Base-by-base conservation (phyloP, 2,888 invertebrate genomes). In the Sepioteuthis lessoniana region DNA sequence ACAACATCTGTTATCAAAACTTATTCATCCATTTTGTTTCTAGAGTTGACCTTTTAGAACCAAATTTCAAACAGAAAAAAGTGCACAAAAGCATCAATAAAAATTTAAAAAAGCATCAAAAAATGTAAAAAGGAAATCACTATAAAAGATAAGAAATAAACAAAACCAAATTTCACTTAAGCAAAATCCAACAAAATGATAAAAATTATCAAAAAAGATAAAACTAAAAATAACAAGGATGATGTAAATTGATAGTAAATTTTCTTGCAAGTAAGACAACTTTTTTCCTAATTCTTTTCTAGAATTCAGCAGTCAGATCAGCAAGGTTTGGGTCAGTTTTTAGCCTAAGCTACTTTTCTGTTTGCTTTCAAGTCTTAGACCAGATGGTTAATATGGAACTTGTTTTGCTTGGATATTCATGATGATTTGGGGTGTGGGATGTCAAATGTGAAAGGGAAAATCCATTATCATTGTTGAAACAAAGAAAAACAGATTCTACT, bases 331-430 rank as follows among this genome's bases (percentile, higher is more conserved):
- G n/a, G 31, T 76, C 76, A 76, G n/a, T 76, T 76, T 76, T 76
- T 76, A 76, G n/a, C 76, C 31, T 76, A 76, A 76, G 31, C 76
- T 76, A n/a, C 76, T 76, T 76, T 76, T 76, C 76, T 76, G n/a
- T 76, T 76, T n/a, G 76, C 76, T 76, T 76, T n/a, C 76, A 76
- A 76, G 76, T 76, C 16, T n/a, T 76, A 13, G 13, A 5, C 76
- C 76, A 76, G 76, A 76, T 76, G 76, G 16, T 76, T n/a, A 76
- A 76, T 76, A 76, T 76, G n/a, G 31, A 31, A n/a, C 76, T 76
- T 76, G 76, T 76, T 76, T 76, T 76, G 76, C 31, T 76, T n/a
- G n/a, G 2, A n/a, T 31, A n/a, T 76, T 76, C 76, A 76, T n/a
- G 76, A 76, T 31, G 31, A 76, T 76, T 76, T 76, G 31, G 76